A percentile compares a stretch with the other conserved stretches of the same genome.
Conservation (phyloP, 2,888 invertebrate species). For the Agrotis clavis region DNA sequence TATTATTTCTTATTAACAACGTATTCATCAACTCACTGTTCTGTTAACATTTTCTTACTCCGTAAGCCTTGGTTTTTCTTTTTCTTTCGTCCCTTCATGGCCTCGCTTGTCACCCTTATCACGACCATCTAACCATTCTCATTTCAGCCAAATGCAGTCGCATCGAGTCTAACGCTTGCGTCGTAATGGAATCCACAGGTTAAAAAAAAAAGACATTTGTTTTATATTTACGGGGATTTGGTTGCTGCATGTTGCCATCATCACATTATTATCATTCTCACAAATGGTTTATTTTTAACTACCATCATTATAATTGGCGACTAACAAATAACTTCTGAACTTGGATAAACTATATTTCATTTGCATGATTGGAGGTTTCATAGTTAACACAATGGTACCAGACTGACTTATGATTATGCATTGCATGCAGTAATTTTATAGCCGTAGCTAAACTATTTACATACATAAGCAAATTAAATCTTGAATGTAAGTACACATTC, state of each 20-base stretch:
- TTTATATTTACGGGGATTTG: conserved; percentile 70
- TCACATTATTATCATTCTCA: conserved; percentile 23
- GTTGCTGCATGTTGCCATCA: conserved; percentile 68
- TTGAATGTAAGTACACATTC: neutral
- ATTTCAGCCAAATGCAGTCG: conserved; percentile 82
- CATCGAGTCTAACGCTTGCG: conserved; percentile 79
- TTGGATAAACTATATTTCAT: conserved; percentile 1
- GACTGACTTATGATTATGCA: conserved; percentile 6
- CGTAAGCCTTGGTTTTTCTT: conserved; percentile 52
- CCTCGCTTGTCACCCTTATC: conserved; percentile 74
- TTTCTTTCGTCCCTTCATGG: conserved; percentile 58
- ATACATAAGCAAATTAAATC: conserved; percentile 6
- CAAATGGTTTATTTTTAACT: conserved; percentile 4
- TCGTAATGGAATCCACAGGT: conserved; percentile 80
- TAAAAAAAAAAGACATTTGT: conserved; percentile 68
- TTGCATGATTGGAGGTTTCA: conserved; percentile 35
- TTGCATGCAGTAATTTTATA: conserved; percentile 32
- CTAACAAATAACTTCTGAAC: conserved; percentile 1
- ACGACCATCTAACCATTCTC: conserved; percentile 77
- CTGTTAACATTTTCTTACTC: conserved; percentile 28
- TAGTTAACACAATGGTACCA: conserved; percentile 24
- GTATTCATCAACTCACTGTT: conserved; percentile 12
- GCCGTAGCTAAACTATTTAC: conserved; percentile 2
- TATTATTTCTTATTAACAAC: conserved; percentile 6
- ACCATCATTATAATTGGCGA: conserved; percentile 4